phyloP scores from a whole-genome alignment of 2,113 vertebrate genomes.

The Bos taurus region ARS-UCD2.0 NC_082638.1:5984001-5984500 shows the following conservation, averaged over 20 bases:
- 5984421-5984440: rapidly evolving
- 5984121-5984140: neutral
- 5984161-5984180: neutral
- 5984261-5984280: neutral
- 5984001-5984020: neutral
- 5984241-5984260: neutral
- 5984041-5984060: conserved; percentile 7
- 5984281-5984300: neutral
- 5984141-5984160: neutral
- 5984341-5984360: neutral
- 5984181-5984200: neutral
- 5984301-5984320: rapidly evolving
- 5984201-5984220: neutral
- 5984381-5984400: neutral
- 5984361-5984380: neutral
- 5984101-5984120: neutral
- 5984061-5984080: neutral
- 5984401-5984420: rapidly evolving
- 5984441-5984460: neutral
- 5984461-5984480: neutral
- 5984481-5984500: neutral
- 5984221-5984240: neutral
- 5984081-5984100: neutral
- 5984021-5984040: neutral
- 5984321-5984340: neutral